These are phyloP conservation scores for Pammene aurita DNA, from an alignment of 2,888 invertebrate species.

Conservation along the genomic window DNA sequence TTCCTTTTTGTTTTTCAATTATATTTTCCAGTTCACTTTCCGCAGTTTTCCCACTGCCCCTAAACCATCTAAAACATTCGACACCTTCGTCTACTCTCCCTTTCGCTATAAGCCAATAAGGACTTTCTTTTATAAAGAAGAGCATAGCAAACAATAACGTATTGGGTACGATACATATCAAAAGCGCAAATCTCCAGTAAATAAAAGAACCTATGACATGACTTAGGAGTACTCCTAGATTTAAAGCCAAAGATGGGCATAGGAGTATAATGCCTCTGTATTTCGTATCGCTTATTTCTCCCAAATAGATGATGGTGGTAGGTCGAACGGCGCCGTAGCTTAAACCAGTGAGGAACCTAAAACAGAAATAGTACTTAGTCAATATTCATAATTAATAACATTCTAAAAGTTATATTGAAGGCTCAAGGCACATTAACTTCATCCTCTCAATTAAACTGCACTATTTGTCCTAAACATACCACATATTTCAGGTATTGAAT, in stretches of 20 bases:
- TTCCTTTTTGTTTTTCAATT: slow-evolving; percentile 51
- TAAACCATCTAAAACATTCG: slow-evolving; percentile 54
- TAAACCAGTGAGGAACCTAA: slow-evolving; percentile 54
- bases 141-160: slow-evolving; percentile 50
- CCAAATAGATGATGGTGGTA: slow-evolving; percentile 56
- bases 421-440: too few relatives aligned
- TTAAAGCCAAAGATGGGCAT: slow-evolving; percentile 51
- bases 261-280: slow-evolving; percentile 55
- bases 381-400: too few relatives aligned
- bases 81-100: slow-evolving; percentile 56
- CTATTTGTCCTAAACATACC: too few relatives aligned
- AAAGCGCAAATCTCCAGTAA: slow-evolving; percentile 55
- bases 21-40: slow-evolving; percentile 55
- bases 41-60: slow-evolving; percentile 54
- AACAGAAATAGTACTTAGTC: neutral
- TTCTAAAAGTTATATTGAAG: too few relatives aligned
- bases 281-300: slow-evolving; percentile 61
- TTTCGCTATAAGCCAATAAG: slow-evolving; percentile 62
- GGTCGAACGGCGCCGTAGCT: slow-evolving; percentile 57
- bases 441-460: too few relatives aligned
- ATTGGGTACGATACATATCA: slow-evolving; percentile 53
- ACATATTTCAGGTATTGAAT: too few relatives aligned
- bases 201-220: slow-evolving; percentile 55
- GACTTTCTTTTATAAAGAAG: slow-evolving; percentile 60
- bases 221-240: slow-evolving; percentile 53